phyloP scores from a whole-genome alignment of 2,113 vertebrate species.

The Leptobrachium ailaonicum region DNA sequence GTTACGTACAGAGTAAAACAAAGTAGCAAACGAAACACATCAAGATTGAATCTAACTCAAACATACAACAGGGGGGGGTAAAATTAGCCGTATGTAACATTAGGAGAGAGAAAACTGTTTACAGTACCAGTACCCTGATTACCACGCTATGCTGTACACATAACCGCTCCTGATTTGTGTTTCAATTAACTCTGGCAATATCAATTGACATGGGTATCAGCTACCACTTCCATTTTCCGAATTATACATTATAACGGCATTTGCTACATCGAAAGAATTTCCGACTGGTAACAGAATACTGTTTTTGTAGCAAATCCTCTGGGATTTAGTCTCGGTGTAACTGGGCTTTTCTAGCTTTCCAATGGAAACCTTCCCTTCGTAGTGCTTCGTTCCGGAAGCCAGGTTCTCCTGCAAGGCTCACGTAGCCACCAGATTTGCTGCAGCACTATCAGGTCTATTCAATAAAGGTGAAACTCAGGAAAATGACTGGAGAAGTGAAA shows the following conservation, averaged over 20 bases:
- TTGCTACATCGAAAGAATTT: neutral
- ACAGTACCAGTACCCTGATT: neutral
- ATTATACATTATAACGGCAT: neutral
- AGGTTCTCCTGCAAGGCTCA: neutral
- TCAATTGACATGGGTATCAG: slow-evolving; percentile 6
- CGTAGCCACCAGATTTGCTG: neutral
- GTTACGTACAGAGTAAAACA: neutral
- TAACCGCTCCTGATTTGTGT: neutral
- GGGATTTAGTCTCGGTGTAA: neutral
- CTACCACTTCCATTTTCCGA: neutral
- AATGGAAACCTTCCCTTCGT: too few species aligned
- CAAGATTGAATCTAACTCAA: slow-evolving; percentile 5
- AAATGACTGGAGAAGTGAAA: too few species aligned
- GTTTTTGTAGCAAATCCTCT: slow-evolving; percentile 2
- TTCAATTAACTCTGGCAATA: slow-evolving; percentile 10
- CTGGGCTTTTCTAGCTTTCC: neutral
- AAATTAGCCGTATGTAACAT: slow-evolving; percentile 8
- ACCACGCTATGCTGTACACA: neutral
- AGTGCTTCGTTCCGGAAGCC: neutral
- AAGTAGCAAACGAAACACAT: neutral
- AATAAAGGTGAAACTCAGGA: too few species aligned
- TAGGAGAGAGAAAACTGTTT: slow-evolving; percentile 7
- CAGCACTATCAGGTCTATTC: too few species aligned
- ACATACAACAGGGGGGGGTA: neutral
- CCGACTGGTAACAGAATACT: neutral